A percentile compares a stretch with the other conserved stretches of the same genome.
phyloP scores from a whole-genome alignment of 2,113 vertebrate species.

The Nerophis lumbriciformis region DNA sequence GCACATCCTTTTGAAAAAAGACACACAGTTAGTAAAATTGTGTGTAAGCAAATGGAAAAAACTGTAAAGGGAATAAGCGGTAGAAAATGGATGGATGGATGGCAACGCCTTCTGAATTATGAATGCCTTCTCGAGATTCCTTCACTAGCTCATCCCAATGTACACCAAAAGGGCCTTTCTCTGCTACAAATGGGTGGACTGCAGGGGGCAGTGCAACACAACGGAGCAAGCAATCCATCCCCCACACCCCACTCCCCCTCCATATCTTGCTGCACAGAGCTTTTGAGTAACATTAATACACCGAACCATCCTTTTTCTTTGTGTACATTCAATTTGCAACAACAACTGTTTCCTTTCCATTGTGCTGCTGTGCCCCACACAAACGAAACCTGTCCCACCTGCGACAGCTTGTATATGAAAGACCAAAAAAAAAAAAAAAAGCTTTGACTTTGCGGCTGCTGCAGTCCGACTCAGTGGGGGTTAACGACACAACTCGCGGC shows the following conservation, averaged over 20 bases:
- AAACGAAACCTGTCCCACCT: conserved; percentile 15
- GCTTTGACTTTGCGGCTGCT: conserved; percentile 6
- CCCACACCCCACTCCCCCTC: background rate
- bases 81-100: no score
- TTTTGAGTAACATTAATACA: background rate
- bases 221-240: background rate
- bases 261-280: background rate
- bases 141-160: no score
- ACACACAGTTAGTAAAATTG: no score
- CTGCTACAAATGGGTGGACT: conserved; percentile 9
- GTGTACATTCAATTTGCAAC: conserved; percentile 1
- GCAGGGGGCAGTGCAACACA: conserved; percentile 53
- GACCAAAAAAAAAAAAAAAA: no score
- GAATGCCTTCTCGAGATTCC: no score
- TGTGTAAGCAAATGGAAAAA: no score
- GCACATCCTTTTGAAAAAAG: no score
- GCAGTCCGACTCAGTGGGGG: conserved; percentile 27
- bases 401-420: background rate
- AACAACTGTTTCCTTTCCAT: background rate
- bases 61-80: no score
- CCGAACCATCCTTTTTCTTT: background rate
- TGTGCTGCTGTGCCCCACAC: background rate
- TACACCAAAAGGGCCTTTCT: no score
- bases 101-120: no score
- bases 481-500: conserved; percentile 35